Evolutionary conservation across 2,113 vertebrate genomes (phyloP), one percentile per base, ranked within the genome.

Genomic region (Mandrillus leucophaeus): DNA sequence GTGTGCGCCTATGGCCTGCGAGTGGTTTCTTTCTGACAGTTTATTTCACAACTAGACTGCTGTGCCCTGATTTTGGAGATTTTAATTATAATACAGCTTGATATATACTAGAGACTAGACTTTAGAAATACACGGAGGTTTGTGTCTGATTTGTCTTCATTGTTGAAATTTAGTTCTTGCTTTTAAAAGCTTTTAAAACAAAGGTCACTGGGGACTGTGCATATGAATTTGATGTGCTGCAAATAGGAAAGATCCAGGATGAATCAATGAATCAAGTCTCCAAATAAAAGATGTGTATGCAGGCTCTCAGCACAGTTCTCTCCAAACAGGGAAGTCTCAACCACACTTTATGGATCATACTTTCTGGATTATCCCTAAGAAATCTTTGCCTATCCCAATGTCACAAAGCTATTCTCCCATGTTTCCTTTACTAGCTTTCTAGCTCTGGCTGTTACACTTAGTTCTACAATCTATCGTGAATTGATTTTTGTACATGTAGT

Each of bases 121-220:
- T 68, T 92, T 32, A 88, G 59, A 90, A 97, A 94, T n/a, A 81
- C 43, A 57, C 40, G 57, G 72, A 61, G 32, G 10, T 48, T 84
- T 96, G 8, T 68, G 78, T 8, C 17, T 87, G 61, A 30, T 45
- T 68, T 87, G 64, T 92, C 83, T 92, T 88, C 50, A 87, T 22
- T 76, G 70, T 18, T 88, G 70, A 81, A 87, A 92, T 75, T 80
- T 45, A 57, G 68, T 79, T 92, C 27, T 79, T 92, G 64, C 38
- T 86, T 90, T 93, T 88, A 95, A 90, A 93, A 84, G 70, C 43
- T 86, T 92, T 93, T 88, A 95, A 90, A 93, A 84, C 50, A 73
- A 59, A 85, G 50, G 66, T 35, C 23, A 86, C 78, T 96, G 88
- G 80, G 55, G 61, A 57, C 57, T 52, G 85, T 45, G 30, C 8